Base-by-base conservation (phyloP, 2,888 invertebrate species). In the Fragum fragum region DNA sequence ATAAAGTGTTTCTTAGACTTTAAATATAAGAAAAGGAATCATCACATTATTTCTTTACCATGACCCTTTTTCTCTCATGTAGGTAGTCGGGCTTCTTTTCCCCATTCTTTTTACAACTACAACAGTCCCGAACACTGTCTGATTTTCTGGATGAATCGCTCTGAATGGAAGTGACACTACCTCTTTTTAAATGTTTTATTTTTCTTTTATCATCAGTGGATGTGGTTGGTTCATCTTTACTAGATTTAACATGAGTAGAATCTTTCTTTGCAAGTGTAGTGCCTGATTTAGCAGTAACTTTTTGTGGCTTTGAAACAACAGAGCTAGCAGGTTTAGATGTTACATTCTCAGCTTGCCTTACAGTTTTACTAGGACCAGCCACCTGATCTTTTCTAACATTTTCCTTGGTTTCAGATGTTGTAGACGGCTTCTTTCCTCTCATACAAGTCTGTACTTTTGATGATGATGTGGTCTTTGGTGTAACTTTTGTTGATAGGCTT, bases 151-250 rank as follows among this genome's bases (percentile, higher is more conserved):
- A 74, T 39, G 82, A 39, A 36, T 78, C 78, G 57, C 81, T 81
- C n/a, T 82, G 77, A n/a, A 77, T 75, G 36, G 85, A 85, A 42
- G 82, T 75, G n/a, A 78, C 42, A 74, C 82, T 85, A 32, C 73
- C 85, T 42, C 73, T 55, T 57, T 83, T 85, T 23, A 57, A 47
- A 29, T 32, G 28, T 71, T 66, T 73, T 2, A 42, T 32, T 32
- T 69, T 80, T 0, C 23, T 9, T 68, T 74, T 70, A 5, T 79
- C 71, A n/a, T 73, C 73, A 29, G 1, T 14, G 18, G 47, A 29
- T 71, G 53, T 71, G 3, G 36, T 39, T 18, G 14, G 18, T 21
- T 21, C 32, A n/a, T 11, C 55, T 55, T 71, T 71, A 32, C 36
- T 26, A 47, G 70, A 32, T 11, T 32, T 26, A 7, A 21, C 47